Evolutionary conservation across 2,888 invertebrate species (phyloP).

Genomic region (Drosophila mercatorum): DNA sequence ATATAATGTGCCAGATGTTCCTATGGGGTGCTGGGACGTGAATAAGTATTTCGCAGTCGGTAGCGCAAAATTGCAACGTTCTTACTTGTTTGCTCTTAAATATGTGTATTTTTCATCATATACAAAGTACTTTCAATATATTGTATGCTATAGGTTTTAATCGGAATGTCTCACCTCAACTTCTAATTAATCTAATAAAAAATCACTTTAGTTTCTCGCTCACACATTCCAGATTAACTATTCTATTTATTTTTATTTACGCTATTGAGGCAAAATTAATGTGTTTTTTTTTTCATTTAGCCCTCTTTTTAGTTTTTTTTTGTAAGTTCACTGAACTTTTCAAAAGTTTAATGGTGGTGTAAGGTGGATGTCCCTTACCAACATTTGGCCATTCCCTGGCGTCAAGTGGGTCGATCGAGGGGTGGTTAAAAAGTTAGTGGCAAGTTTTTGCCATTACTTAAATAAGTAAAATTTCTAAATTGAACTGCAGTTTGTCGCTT

Average conservation of each 20-base stretch:
- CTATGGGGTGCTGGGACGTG: too few species aligned
- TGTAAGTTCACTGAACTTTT: slow-evolving; percentile 66
- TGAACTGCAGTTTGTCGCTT: slow-evolving; percentile 42
- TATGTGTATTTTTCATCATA: too few species aligned
- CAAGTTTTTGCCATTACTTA: slow-evolving; percentile 56
- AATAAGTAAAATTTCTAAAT: slow-evolving; percentile 65
- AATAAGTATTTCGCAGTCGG: too few species aligned
- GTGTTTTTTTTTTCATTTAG: slow-evolving; percentile 16
- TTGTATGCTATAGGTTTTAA: too few species aligned
- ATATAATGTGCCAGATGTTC: too few species aligned
- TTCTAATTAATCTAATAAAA: neutral
- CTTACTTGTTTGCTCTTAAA: too few species aligned
- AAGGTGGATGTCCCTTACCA: slow-evolving; percentile 68
- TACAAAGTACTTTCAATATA: too few species aligned
- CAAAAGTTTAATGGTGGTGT: slow-evolving; percentile 68
- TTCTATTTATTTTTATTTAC: slow-evolving; percentile 11
- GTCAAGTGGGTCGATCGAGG: slow-evolving; percentile 2
- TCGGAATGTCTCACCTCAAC: too few species aligned
- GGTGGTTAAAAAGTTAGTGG: slow-evolving; percentile 25
- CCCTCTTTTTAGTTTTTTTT: neutral
- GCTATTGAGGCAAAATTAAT: slow-evolving; percentile 44
- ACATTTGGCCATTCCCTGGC: slow-evolving; percentile 69
- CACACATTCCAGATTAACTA: neutral
- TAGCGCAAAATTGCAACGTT: too few species aligned
- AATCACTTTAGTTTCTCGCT: neutral